Conservation (phyloP, 2,113 vertebrate species). For the Syrrhaptes paradoxus region DNA sequence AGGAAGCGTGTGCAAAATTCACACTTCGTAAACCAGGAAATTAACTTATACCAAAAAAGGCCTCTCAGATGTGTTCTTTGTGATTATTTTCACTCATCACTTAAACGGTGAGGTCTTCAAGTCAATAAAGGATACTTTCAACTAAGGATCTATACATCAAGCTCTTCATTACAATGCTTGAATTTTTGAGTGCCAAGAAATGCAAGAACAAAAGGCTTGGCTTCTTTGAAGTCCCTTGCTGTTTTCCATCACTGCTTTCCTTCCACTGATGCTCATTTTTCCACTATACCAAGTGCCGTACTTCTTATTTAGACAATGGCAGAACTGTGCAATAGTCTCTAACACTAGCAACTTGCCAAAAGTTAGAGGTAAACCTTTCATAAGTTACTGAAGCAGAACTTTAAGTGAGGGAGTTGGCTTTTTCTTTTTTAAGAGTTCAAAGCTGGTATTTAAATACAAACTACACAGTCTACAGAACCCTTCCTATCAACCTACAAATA, state of each 20-base stretch:
- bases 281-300: not conserved
- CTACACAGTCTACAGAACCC: not conserved
- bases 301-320: not conserved
- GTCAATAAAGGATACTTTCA: not conserved
- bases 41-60: not conserved
- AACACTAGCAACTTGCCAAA: not conserved
- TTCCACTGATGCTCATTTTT: not conserved
- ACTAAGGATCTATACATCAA: not conserved
- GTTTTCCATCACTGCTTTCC: not conserved
- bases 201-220: not conserved
- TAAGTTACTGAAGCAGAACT: not conserved
- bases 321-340: not conserved
- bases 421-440: not conserved
- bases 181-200: not conserved
- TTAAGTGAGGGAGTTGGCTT: not conserved
- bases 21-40: not conserved
- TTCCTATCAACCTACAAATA: not conserved
- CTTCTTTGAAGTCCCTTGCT: not conserved
- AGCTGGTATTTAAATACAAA: not conserved
- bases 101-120: not conserved
- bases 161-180: not conserved
- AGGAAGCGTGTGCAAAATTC: not conserved
- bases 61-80: fast-evolving
- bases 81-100: not conserved
- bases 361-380: not conserved